These are phyloP conservation scores for Forficula auricularia DNA, from an alignment of 1,140 invertebrate species.

Conservation along the genomic window DNA sequence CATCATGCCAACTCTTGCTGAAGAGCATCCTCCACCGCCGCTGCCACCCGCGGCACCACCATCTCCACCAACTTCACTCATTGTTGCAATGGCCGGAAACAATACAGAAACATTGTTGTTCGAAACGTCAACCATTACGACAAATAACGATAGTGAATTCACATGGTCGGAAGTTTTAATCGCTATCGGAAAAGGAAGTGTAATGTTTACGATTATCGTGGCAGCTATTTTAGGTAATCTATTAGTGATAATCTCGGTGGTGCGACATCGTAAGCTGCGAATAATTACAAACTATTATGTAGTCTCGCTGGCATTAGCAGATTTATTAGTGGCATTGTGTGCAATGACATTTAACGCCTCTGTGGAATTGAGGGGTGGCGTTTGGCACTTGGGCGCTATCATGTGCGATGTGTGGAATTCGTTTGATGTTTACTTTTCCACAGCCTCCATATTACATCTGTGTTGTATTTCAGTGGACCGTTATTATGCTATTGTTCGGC, in stretches of 20 bases:
- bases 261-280: constrained; percentile 49
- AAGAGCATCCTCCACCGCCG: no score
- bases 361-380: constrained; percentile 52
- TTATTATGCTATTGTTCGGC: constrained; percentile 72
- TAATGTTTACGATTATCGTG: constrained; percentile 68
- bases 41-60: no score
- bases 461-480: constrained; percentile 89
- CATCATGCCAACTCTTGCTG: no score
- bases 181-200: constrained; percentile 35
- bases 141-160: no score
- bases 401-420: constrained; percentile 93
- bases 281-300: constrained; percentile 92
- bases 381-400: constrained; percentile 71
- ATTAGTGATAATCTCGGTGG: constrained; percentile 62
- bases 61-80: no score
- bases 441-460: constrained; percentile 81
- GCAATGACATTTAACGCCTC: constrained; percentile 93
- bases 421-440: constrained; percentile 88
- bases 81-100: no score
- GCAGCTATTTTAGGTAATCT: constrained; percentile 75
- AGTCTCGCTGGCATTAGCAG: constrained; percentile 78
- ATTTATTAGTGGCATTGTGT: constrained; percentile 77
- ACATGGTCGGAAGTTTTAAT: no score
- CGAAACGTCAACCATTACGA: no score
- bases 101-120: no score